phyloP scores from a whole-genome alignment of 35 echinoderm and acorn worm genomes.

The Patiria miniata region DNA sequence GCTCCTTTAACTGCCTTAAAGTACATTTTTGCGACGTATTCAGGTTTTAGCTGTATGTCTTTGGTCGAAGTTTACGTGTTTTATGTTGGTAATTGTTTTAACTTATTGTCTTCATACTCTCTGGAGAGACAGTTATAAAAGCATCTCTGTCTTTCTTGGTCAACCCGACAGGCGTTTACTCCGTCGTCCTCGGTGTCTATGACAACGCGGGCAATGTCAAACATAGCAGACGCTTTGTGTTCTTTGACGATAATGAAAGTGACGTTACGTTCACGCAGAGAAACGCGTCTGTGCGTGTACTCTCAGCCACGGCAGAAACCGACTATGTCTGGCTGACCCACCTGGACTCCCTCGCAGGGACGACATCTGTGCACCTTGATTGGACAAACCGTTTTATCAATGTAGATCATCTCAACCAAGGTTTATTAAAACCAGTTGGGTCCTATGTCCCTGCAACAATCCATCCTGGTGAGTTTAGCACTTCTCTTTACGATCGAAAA shows the following conservation, averaged over 20 bases:
- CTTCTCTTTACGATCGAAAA: too few relatives aligned
- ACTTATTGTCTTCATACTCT: too few relatives aligned
- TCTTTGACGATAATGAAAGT: conserved; percentile 18
- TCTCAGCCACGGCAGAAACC: neutral
- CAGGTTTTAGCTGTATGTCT: too few relatives aligned
- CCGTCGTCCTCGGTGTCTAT: neutral
- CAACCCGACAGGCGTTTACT: neutral
- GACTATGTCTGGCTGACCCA: conserved; percentile 20
- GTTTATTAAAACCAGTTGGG: neutral
- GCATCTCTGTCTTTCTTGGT: neutral
- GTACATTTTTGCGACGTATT: too few relatives aligned
- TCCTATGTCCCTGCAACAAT: neutral
- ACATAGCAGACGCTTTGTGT: too few relatives aligned
- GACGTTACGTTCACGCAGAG: neutral
- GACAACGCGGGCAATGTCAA: conserved; percentile 29
- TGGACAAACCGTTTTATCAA: neutral
- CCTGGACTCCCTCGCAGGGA: neutral
- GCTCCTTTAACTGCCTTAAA: too few relatives aligned
- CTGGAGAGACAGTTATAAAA: too few relatives aligned
- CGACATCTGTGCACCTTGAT: neutral
- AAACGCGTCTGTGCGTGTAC: neutral
- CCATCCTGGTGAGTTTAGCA: neutral
- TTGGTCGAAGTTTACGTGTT: too few relatives aligned
- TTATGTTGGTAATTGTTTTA: too few relatives aligned
- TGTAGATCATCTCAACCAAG: neutral